Evolutionary conservation across 1,140 invertebrate species (phyloP), one percentile per base, ranked within the genome.

Genomic region (Pomacea maculata): DNA sequence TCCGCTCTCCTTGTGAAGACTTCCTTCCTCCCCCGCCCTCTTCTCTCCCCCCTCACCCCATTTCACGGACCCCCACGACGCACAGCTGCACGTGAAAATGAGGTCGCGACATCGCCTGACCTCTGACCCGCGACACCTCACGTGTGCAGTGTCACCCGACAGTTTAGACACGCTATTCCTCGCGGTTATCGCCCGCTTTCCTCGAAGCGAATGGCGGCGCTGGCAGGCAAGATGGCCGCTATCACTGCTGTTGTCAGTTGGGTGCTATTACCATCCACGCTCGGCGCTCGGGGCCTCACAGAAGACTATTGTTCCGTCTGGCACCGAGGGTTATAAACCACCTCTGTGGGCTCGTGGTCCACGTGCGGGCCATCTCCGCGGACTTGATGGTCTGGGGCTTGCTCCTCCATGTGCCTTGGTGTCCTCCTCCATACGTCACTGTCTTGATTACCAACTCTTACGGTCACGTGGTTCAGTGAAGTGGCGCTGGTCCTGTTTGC

Each of bases 81-180:
- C 57, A 70, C 77, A 78, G 77, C 45, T 78, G 77, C 67, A 67
- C 65, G 45, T 54, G 67, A 70, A n/a, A 29, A 52, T 14, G 17
- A 19, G 77, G 65, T 78, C 77, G 15, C 70, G 65, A 65, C 77
- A 78, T 34, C 63, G 68, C 63, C 75, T 70, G 65, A 78, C 77
- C 77, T 45, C 21, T 57, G 65, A 78, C 77, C 65, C 67, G 65
- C 77, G 67, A 78, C 77, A 70, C 77, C 65, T 78, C 77, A 78
- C 77, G 77, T 78, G 77, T 65, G 25, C 57, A 78, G 77, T 78
- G 77, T 78, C 77, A 78, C 77, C 64, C 57, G 77, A 70, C 77
- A 78, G 77, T 78, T 78, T 78, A 78, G 34, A 64, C 68, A 67
- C 75, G 52, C 63, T 68, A 7, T 29, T 25, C 64, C 29, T 64